A percentile compares a stretch with the other conserved stretches of the same genome.
Conservation (phyloP, 92 coral and sea anemone genomes). For the Siderastrea siderea region DNA sequence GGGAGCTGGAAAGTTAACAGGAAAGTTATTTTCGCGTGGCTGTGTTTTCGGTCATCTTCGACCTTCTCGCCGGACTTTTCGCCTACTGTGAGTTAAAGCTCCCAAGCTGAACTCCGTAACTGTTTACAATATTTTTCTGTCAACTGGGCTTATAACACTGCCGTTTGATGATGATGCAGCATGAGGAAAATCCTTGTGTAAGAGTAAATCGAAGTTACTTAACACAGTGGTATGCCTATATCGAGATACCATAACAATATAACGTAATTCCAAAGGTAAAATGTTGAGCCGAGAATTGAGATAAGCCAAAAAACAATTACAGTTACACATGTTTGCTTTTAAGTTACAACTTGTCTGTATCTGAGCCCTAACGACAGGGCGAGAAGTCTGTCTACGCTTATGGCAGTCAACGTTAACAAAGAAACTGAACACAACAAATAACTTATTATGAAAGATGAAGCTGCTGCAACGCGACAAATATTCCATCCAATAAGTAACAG, state of each 20-base stretch:
- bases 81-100: too few species aligned
- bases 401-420: not conserved
- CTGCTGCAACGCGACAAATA: not conserved
- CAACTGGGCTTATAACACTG: too few species aligned
- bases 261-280: conserved; percentile 16
- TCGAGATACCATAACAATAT: conserved; percentile 21
- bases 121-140: too few species aligned
- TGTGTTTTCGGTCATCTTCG: too few species aligned
- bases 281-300: not conserved
- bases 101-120: too few species aligned
- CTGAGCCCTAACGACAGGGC: conserved; percentile 13
- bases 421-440: conserved; percentile 1
- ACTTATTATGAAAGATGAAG: not conserved
- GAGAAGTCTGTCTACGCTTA: conserved; percentile 29
- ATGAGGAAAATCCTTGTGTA: conserved; percentile 1
- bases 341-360: conserved; percentile 24
- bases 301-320: conserved; percentile 1
- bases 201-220: not conserved
- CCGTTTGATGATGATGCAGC: not conserved
- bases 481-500: not conserved
- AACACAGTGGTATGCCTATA: not conserved
- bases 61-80: too few species aligned
- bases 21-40: too few species aligned
- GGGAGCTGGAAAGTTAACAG: too few species aligned
- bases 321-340: not conserved